Conservation (phyloP, 2,797 vertebrate species). For the Ctenopoma multispine region DNA sequence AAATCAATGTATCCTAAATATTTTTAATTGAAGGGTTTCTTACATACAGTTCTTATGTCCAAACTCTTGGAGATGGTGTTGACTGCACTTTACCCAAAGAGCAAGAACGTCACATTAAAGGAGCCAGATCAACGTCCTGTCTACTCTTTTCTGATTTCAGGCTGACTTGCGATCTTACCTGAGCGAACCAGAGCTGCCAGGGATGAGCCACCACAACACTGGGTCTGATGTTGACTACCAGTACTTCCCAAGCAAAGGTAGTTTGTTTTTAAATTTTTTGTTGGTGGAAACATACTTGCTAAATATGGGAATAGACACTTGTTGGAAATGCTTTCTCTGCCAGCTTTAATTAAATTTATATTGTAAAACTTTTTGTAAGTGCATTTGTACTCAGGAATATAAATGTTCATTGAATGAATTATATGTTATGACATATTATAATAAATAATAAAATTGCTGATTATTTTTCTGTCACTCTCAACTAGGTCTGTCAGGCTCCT, state of each 20-base stretch:
- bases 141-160: conserved; percentile 69
- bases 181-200: conserved; percentile 93
- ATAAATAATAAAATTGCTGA: no score
- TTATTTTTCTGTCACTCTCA: not conserved
- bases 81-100: not conserved
- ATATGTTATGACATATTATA: no score
- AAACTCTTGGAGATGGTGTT: not conserved
- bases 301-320: no score
- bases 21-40: not conserved
- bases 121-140: not conserved
- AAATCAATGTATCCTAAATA: not conserved
- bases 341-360: no score
- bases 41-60: not conserved
- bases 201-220: conserved; percentile 74
- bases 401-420: no score
- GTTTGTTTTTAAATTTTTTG: no score
- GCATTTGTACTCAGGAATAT: no score
- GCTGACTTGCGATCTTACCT: conserved; percentile 91
- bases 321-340: no score
- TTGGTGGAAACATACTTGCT: no score
- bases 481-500: conserved; percentile 85
- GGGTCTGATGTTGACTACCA: conserved; percentile 85
- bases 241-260: conserved; percentile 88
- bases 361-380: no score
- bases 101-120: not conserved